Evolutionary conservation across 1,140 invertebrate genomes (phyloP), one percentile per base, ranked within the genome.

Genomic region (Drosophila pachea): DNA sequence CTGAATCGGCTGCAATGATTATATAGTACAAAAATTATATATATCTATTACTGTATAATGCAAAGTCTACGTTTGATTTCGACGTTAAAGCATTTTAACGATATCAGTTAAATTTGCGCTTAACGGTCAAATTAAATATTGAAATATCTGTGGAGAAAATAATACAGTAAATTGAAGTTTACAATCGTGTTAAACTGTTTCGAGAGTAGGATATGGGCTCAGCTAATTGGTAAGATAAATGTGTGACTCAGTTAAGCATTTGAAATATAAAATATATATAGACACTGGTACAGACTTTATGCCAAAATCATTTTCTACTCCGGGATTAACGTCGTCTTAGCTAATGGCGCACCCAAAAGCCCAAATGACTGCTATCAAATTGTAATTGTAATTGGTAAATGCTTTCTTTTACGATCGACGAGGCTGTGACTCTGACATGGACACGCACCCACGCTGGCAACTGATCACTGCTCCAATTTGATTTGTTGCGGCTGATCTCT

Each of bases 281-380:
- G n/a, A n/a, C n/a, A n/a, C n/a, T 22, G 22, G 14, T 35, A 14
- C 12, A 67, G 11, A 7, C 11, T 33, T 60, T 58, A 59, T 36
- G 55, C 48, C 35, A 43, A 66, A 49, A 52, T 50, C 47, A 67
- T 16, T 68, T 67, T 82, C 66, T 69, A 77, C 74, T 55, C 47
- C 32, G 65, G 82, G 81, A 86, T 86, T 77, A 86, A 68, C 68
- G 81, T 86, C 81, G 76, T 43, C 76, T 86, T 86, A 86, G 82
- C 81, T 86, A 86, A 86, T 86, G 81, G 81, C 65, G 16, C 54
- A 63, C 70, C 48, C 43, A 54, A 9, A n/a, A 42, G n/a, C 16
- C 49, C 68, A 72, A 40, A 54, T 71, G 52, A 48, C 62, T 55
- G 11, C 35, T 58, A 50, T 61, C 58, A 49, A 53, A 43, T 50